Base-by-base conservation (phyloP, 2,113 vertebrate genomes). In the Dasyurus viverrinus region DNA sequence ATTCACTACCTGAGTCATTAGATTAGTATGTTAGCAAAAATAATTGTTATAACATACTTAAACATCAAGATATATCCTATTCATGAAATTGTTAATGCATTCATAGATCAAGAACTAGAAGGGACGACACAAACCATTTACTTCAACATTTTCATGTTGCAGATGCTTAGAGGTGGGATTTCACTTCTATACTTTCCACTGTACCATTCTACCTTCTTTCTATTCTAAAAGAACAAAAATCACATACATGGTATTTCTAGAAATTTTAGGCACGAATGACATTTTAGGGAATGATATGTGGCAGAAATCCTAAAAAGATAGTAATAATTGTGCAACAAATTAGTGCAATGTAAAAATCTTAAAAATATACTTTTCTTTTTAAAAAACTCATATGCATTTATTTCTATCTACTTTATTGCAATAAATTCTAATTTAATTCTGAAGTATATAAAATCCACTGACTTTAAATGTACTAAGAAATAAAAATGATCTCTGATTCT, bases 221-320 rank as follows among this genome's bases (percentile, higher is more conserved):
- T 48, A 48, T 50, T 90, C 89, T 50, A 48, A 27, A 90, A 50
- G 11, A 50, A 90, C 25, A 90, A 90, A 94, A 93, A 95, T n/a
- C n/a, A 92, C 36, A 92, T 52, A 89, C 30, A 50, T 60, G 96
- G 25, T 94, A 19, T 84, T 96, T 54, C 3, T 27, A 46, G 92
- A 42, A 93, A 68, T 60, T 95, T 94, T 0, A 92, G 92, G 53
- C 68, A 54, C 55, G 23, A 93, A 50, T 93, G 90, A 97, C 94
- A 54, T 96, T 90, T 68, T 53, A 93, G n/a, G 8, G 95, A 92
- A 76, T 95, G 30, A 36, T 47, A 92, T 57, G 60, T 95, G 92
- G 14, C 9, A 95, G 48, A 42, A 19, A 8, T 57, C 96, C 68
- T 89, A 94, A 95, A 16, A 68, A 84, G 16, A 84, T 23, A 42